These are phyloP conservation scores for Perdix hodgsoniae DNA, from an alignment of 2,797 vertebrate genomes.

Conservation along the genomic window DNA sequence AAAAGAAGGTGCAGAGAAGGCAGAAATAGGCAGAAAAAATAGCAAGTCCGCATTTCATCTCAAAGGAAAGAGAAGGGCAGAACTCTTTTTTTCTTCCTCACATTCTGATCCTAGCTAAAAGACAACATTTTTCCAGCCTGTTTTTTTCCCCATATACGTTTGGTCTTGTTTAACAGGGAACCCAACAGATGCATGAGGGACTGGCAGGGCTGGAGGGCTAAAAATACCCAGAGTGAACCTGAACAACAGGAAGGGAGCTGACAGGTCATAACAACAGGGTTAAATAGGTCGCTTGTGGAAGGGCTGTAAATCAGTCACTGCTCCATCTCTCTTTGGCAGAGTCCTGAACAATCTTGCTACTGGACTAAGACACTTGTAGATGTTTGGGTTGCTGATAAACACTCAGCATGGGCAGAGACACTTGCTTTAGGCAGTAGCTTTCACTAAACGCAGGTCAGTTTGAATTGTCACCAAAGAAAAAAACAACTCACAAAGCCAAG, in stretches of 20 bases:
- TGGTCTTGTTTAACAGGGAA: not conserved
- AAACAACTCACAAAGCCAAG: slow-evolving; percentile 77
- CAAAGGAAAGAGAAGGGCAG: not conserved
- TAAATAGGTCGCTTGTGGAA: not conserved
- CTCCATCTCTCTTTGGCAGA: not conserved
- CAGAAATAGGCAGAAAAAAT: not conserved
- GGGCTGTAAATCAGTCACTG: not conserved
- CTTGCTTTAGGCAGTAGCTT: not conserved
- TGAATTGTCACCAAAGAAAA: not conserved
- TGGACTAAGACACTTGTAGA: not conserved
- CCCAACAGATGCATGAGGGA: fast-evolving
- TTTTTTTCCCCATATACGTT: not conserved
- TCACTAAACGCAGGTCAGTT: not conserved
- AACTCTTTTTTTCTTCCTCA: not conserved
- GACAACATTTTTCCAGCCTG: not conserved
- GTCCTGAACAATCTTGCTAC: not conserved
- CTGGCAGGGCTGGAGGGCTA: not conserved
- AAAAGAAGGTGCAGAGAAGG: not conserved
- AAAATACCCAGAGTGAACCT: not conserved
- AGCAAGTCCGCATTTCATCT: not conserved
- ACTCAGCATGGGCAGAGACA: not conserved
- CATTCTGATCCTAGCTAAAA: not conserved
- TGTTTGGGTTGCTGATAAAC: not conserved
- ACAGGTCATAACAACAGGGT: not conserved
- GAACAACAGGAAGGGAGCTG: not conserved